Percentiles rank a stretch among this genome's conserved stretches.
phyloP scores from a whole-genome alignment of 2,888 invertebrate species.

The Ochropacha duplaris region DNA sequence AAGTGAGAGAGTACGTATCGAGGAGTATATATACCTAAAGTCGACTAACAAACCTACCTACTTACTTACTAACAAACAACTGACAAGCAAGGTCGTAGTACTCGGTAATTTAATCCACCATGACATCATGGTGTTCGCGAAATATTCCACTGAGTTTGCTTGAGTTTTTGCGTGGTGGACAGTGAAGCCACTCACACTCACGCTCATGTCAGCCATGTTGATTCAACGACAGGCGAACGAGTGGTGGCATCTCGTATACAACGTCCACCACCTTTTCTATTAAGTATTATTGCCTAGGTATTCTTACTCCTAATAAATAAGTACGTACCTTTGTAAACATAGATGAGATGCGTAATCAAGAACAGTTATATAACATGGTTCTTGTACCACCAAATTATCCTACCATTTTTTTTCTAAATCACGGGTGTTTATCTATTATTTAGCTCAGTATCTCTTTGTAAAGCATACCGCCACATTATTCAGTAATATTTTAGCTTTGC shows the following conservation, averaged over 20 bases:
- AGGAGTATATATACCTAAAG: no score
- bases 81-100: conserved; percentile 69
- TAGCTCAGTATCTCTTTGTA: neutral
- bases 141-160: conserved; percentile 67
- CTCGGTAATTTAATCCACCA: conserved; percentile 74
- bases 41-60: neutral
- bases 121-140: conserved; percentile 76
- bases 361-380: no score
- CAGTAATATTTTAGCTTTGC: conserved; percentile 8
- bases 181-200: conserved; percentile 29
- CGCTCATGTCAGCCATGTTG: conserved; percentile 17
- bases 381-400: no score
- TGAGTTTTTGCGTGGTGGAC: conserved; percentile 60
- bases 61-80: conserved; percentile 30
- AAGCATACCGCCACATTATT: neutral
- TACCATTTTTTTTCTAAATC: no score
- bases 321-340: no score
- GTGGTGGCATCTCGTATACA: neutral
- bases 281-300: neutral
- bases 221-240: no score
- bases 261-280: neutral
- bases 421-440: neutral
- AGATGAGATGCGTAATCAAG: no score
- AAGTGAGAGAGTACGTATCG: no score
- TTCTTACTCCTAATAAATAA: neutral